Evolutionary conservation across 2,888 invertebrate species (phyloP).

Genomic region (Drosophila antonietae): DNA sequence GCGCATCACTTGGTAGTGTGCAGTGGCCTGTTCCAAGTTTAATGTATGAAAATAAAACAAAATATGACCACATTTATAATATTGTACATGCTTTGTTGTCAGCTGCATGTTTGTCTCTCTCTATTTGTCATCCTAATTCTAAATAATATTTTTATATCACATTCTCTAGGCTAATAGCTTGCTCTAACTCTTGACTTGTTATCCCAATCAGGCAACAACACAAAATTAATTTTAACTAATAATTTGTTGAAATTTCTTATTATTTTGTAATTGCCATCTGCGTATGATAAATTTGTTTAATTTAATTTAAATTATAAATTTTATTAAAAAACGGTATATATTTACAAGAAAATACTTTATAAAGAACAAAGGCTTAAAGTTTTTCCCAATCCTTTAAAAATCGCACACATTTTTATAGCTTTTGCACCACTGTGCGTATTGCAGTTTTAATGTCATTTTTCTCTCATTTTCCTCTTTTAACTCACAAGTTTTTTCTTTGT

Average conservation of each 20-base stretch:
- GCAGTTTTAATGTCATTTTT: slow-evolving; percentile 25
- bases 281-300: no score
- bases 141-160: neutral
- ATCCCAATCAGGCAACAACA: neutral
- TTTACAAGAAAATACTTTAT: no score
- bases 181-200: neutral
- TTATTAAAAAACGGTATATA: no score
- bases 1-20: slow-evolving; percentile 53
- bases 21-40: slow-evolving; percentile 42
- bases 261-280: no score
- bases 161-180: neutral
- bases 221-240: no score
- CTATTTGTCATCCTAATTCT: neutral
- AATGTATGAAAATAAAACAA: slow-evolving; percentile 6
- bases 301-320: no score
- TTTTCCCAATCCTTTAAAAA: neutral
- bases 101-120: neutral
- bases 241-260: no score
- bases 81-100: neutral
- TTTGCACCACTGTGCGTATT: slow-evolving; percentile 29
- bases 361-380: neutral
- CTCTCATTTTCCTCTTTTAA: slow-evolving; percentile 8
- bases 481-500: neutral
- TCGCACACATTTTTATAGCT: neutral
- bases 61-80: neutral